Base-by-base conservation (phyloP, 2,113 vertebrate genomes). In the Leptodactylus fuscus region DNA sequence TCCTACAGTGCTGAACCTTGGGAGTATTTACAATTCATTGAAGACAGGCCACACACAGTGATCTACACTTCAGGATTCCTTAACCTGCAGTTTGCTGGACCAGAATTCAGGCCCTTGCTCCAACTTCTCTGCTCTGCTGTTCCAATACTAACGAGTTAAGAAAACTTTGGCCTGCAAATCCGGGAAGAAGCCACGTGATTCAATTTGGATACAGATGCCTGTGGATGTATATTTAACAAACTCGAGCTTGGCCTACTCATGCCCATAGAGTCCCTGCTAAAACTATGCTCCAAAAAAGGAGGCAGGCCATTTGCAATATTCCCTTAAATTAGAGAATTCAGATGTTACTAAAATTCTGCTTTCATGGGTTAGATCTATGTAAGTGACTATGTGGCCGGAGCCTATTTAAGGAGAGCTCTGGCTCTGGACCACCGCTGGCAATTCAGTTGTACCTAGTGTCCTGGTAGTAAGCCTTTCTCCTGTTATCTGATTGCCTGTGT, bases 41-140 rank as follows among this genome's bases (percentile, higher is more conserved):
- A 34, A 20, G 46, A 75, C 55, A 38, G 84, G 67, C 87, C 85
- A 88, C 85, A 86, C 87, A 87, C 81, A 29, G 24, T 48, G 81
- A 60, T 53, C 38, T 62, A 81, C 27, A 60, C 22, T 24, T 38
- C 44, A 24, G 20, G 65, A 65, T 70, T 48, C 81, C 81, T 71
- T 69, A 82, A 82, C 65, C 44, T 70, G 22, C 27, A 69, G 46
- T 13, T 69, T 22, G 32, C 62, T 71, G 65, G 44, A 34, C 16
- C 79, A 29, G 38, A 13, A 38, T 18, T 24, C 41, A 81, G 75
- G 49, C 53, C 48, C 11, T 12, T 9, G 49, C 16, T 78, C 49
- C 49, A 55, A 53, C 27, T 36, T 12, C 24, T 32, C 20, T 10
- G 49, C 49, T 53, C 48, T n/a, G 49, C 77, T 62, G 24, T 18